Evolutionary conservation across 2,113 vertebrate species (phyloP).

Genomic region (Ascaphus truei): DNA sequence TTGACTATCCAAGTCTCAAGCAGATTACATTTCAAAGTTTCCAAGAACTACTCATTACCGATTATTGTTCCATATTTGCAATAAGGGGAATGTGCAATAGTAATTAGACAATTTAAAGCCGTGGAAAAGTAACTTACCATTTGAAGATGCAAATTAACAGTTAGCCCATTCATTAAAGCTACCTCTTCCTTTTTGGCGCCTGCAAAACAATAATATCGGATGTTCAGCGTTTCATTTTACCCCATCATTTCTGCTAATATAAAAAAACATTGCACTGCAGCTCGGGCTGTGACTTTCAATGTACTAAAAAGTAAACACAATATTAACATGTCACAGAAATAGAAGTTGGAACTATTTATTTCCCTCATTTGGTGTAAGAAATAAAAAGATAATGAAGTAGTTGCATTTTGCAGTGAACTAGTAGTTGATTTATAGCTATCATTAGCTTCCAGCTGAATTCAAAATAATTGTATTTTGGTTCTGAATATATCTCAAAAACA

Average conservation of each 20-base stretch:
- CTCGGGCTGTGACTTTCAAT: not conserved
- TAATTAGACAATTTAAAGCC: constrained; percentile 24
- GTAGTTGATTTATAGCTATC: constrained; percentile 44
- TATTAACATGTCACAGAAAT: constrained; percentile 38
- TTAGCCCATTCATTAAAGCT: constrained; percentile 87
- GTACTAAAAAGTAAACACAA: constrained; percentile 34
- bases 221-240: constrained; percentile 33
- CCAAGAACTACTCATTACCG: constrained; percentile 24
- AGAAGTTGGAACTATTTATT: constrained; percentile 44
- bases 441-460: constrained; percentile 40
- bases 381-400: constrained; percentile 46
- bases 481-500: not conserved
- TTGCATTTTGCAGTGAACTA: constrained; percentile 44
- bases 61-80: constrained; percentile 7
- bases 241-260: constrained; percentile 21
- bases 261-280: constrained; percentile 24
- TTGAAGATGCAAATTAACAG: constrained; percentile 88
- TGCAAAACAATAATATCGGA: constrained; percentile 49
- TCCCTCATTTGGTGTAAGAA: constrained; percentile 48
- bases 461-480: constrained; percentile 12
- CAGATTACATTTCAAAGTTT: constrained; percentile 4
- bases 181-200: constrained; percentile 68
- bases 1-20: too few species aligned
- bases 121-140: constrained; percentile 68
- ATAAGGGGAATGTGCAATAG: constrained; percentile 35